phyloP scores from a whole-genome alignment of 2,797 vertebrate genomes.

The Threskiornis aethiopicus region DNA sequence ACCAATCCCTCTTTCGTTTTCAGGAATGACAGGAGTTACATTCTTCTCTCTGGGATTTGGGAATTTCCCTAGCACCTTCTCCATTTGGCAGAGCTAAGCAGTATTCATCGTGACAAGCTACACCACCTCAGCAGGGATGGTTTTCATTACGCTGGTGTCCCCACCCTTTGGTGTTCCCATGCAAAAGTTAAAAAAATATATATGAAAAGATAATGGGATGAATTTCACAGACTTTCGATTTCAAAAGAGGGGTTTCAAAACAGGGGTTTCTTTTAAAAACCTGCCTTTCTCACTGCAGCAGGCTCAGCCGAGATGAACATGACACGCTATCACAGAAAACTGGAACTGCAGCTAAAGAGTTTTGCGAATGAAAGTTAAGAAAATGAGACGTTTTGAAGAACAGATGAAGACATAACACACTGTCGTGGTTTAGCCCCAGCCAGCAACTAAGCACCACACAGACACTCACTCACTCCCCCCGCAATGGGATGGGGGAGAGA shows the following conservation, averaged over 20 bases:
- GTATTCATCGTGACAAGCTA: background rate
- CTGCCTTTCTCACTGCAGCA: background rate
- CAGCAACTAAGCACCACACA: no score
- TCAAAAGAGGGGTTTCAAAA: no score
- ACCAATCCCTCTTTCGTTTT: background rate
- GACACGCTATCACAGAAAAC: background rate
- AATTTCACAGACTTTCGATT: background rate
- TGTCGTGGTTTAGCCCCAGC: no score
- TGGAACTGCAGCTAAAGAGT: background rate
- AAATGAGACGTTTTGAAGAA: background rate
- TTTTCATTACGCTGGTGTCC: background rate
- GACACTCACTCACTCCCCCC: no score
- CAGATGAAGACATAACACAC: background rate
- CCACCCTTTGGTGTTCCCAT: background rate
- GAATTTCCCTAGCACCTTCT: background rate
- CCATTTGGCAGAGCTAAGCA: background rate
- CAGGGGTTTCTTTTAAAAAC: background rate
- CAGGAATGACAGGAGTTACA: background rate
- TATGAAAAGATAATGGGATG: background rate
- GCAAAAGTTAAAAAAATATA: background rate
- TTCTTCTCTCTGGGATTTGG: background rate
- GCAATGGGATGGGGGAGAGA: no score
- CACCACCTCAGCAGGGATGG: rapidly evolving
- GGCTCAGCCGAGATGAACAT: rapidly evolving
- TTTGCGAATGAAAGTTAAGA: background rate